Conservation (phyloP, 53 echinoderm and acorn worm genomes). For the Paracentrotus lividus region DNA sequence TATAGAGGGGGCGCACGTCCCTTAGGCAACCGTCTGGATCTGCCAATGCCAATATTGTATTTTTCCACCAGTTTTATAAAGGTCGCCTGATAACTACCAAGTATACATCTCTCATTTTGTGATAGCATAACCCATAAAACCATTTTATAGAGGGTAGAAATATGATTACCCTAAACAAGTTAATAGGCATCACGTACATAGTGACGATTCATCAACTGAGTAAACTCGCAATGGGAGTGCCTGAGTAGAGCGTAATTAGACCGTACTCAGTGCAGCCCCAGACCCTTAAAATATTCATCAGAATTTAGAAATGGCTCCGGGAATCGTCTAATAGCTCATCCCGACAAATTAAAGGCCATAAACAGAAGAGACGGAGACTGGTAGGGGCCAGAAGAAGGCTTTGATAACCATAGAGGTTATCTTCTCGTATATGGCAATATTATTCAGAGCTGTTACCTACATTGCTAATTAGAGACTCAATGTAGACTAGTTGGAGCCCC, state of each 20-base stretch:
- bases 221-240: not conserved
- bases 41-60: no score
- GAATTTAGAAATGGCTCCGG: conserved; percentile 16
- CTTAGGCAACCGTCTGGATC: no score
- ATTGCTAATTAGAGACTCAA: conserved; percentile 29
- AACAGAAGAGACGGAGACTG: conserved; percentile 39
- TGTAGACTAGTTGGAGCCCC: conserved; percentile 14
- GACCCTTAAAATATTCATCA: conserved; percentile 48
- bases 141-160: not conserved
- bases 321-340: conserved; percentile 57
- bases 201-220: not conserved
- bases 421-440: not conserved
- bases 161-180: conserved; percentile 6
- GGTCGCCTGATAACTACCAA: not conserved
- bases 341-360: conserved; percentile 62
- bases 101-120: not conserved
- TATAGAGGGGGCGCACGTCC: no score
- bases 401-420: not conserved
- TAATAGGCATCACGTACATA: conserved; percentile 27
- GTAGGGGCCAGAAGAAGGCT: conserved; percentile 29
- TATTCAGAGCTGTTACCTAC: conserved; percentile 18
- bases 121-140: not conserved
- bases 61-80: not conserved
- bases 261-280: not conserved
- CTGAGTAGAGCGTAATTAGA: conserved; percentile 38